These are phyloP conservation scores for Protophormia terraenovae DNA, from an alignment of 2,888 invertebrate species.

Conservation along the genomic window DNA sequence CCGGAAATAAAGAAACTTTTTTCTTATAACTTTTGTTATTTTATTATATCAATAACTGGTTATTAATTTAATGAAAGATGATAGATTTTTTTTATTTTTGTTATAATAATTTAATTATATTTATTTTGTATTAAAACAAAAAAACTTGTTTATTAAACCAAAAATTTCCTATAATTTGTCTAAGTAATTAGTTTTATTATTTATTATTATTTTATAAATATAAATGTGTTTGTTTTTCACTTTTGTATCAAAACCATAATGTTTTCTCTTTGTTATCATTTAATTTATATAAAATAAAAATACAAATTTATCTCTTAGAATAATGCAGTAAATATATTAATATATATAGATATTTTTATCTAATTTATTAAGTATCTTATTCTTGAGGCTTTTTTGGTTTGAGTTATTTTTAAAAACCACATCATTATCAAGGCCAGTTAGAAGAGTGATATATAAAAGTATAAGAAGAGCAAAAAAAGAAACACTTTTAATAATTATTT, in stretches of 20 bases:
- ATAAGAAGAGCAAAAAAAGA: background rate
- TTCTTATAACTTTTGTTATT: background rate
- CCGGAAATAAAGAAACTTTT: background rate
- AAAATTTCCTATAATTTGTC: background rate
- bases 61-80: background rate
- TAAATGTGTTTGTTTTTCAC: no score
- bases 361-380: background rate
- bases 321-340: background rate
- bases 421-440: conserved; percentile 31
- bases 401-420: conserved; percentile 39
- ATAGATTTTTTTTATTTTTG: background rate
- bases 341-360: background rate
- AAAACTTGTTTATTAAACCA: background rate
- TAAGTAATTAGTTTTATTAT: background rate
- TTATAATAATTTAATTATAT: background rate
- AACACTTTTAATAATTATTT: background rate
- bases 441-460: background rate
- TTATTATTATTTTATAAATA: background rate
- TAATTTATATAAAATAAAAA: no score
- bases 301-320: no score
- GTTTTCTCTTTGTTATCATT: no score
- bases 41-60: background rate
- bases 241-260: no score
- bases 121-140: background rate
- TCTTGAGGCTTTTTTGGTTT: background rate